Conservation (phyloP, 2,888 invertebrate genomes). For the Lomographa bimaculata region DNA sequence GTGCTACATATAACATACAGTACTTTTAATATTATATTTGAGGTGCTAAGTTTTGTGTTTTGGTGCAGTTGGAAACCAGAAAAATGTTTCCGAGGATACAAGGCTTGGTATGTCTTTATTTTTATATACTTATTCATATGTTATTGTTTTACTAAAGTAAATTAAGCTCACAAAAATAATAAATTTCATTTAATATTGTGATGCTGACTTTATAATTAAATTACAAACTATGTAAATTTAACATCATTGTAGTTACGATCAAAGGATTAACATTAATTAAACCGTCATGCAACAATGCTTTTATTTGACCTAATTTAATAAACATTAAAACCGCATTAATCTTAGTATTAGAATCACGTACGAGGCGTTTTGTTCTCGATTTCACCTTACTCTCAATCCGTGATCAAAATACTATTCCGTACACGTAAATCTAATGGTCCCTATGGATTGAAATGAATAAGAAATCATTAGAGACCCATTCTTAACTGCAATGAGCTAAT, state of each 20-base stretch:
- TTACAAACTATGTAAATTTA: no score
- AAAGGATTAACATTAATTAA: no score
- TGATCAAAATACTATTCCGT: conserved; percentile 32
- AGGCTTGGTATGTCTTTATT: conserved; percentile 65
- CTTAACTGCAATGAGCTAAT: conserved; percentile 16
- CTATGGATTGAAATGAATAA: conserved; percentile 11
- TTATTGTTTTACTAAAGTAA: no score
- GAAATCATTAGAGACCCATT: conserved; percentile 26
- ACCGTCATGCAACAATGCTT: conserved; percentile 9
- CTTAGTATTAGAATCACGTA: conserved; percentile 33
- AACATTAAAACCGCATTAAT: conserved; percentile 31
- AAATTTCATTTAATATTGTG: no score
- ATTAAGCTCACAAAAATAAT: no score
- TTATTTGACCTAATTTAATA: conserved; percentile 30
- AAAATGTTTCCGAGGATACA: conserved; percentile 79
- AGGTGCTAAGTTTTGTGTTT: conserved; percentile 44
- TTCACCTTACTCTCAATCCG: conserved; percentile 34
- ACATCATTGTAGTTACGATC: no score
- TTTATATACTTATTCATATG: conserved; percentile 2
- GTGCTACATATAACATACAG: conserved; percentile 40
- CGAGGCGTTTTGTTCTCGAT: conserved; percentile 31
- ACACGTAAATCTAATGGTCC: conserved; percentile 24
- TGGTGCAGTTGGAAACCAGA: conserved; percentile 37
- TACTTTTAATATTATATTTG: conserved; percentile 36
- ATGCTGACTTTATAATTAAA: no score